Evolutionary conservation across 2,113 vertebrate genomes (phyloP), one percentile per base, ranked within the genome.

Genomic region (Xenopus borealis): DNA sequence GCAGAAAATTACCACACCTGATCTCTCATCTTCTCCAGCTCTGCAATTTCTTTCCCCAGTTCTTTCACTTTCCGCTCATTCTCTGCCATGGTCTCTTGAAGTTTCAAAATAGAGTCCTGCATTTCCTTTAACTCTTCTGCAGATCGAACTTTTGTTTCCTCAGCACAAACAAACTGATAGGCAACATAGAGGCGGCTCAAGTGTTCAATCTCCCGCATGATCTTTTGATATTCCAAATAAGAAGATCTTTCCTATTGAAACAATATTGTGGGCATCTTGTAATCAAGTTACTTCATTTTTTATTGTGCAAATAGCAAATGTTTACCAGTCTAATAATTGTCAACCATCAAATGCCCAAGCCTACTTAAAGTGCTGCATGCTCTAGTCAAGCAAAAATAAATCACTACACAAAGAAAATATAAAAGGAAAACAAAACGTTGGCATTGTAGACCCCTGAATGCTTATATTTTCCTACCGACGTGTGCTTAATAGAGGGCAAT

Each of bases 201-300:
- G 79, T 95, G 93, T 80, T 99, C 95, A 45, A 95, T 88, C 86
- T 92, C 88, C 57, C 90, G 88, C 79, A 87, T 83, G 71, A 96
- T 27, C 84, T 96, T 99, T 77, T 98, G 97, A 79, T 97, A 96
- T 78, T 98, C 96, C 80, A 99, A 83, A 72, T 95, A 99, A 0
- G 87, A 93, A 3, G 92, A 87, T 68, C 91, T 88, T 72, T 96
- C 95, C 97, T 99, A 83, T 78, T 19, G 77, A 71, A 87, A 13
- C 2, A 23, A 50, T 8, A 50, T 50, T 50, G 14, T 50, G 3
- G 12, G 10, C 11, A 50, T 50, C 47, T 50, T 16, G 2, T 16
- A 50, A 3, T 50, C 2, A 50, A 50, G 47, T 13, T 50, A 40
- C 23, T 27, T 27, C 23, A 27, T 4, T 47, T 12, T 12, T 47